Evolutionary conservation across 2,888 invertebrate genomes (phyloP), one percentile per base, ranked within the genome.

Genomic region (Acrocera orbiculus): DNA sequence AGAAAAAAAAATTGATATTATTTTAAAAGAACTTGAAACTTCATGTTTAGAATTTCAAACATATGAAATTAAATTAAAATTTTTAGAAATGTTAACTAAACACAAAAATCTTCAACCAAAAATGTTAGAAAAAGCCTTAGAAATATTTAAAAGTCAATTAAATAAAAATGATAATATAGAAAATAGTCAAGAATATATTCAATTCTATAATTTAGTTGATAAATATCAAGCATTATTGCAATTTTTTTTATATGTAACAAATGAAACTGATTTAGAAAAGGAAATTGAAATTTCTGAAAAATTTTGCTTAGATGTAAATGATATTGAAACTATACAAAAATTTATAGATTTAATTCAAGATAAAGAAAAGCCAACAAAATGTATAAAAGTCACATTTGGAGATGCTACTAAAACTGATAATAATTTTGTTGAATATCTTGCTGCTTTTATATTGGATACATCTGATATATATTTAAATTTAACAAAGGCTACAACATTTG

Each of bases 51-150:
- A 76, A 48, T 56, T 85, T 32, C 72, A 73, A 55, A 83, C 82
- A 0, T 57, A 69, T 27, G 79, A 81, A 48, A 65, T 81, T 26
- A 71, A 73, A 38, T 65, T 71, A 39, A 78, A 81, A 50, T 73
- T 71, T 33, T 50, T 82, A 30, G 80, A 82, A 52, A 67, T 78
- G 62, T 54, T 85, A 40, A 61, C 72, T 31, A 66, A 64, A 37
- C 74, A 70, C 48, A 74, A 72, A 51, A 68, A 72, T 41, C 60
- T 75, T 23, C 63, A 70, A 9, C 69, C 75, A 0, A 66, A 70
- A 43, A 61, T 73, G 27, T 58, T 79, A 16, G 60, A 70, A 38
- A 51, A 57, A 53, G 67, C n/a, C n/a, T n/a, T n/a, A n/a, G n/a
- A n/a, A n/a, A n/a, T n/a, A n/a, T n/a, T n/a, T n/a, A n/a, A n/a